Evolutionary conservation across 2,797 vertebrate species (phyloP).

Genomic region (Sparus aurata): DNA sequence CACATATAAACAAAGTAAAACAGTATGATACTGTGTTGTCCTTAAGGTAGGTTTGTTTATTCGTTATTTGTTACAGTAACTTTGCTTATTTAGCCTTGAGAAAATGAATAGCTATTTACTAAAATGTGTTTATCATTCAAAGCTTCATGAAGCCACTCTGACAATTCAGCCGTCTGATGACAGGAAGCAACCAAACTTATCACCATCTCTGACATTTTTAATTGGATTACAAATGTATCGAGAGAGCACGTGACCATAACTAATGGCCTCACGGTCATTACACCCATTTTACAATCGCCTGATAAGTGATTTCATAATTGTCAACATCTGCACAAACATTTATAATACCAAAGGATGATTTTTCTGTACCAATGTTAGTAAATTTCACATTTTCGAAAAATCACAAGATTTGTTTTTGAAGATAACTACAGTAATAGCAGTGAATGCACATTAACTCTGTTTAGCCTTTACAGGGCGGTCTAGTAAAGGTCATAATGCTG

Average conservation of each 20-base stretch:
- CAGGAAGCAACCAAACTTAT: not conserved
- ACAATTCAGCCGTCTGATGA: too few relatives aligned
- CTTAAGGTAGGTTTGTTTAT: too few relatives aligned
- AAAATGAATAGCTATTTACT: not conserved
- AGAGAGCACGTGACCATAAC: not conserved
- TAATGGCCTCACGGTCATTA: conserved; percentile 65
- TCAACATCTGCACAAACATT: conserved; percentile 26
- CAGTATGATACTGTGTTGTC: too few relatives aligned
- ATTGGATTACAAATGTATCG: not conserved
- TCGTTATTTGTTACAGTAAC: too few relatives aligned
- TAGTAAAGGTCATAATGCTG: conserved; percentile 22
- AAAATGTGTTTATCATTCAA: not conserved
- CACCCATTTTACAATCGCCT: conserved; percentile 58
- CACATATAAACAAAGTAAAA: too few relatives aligned
- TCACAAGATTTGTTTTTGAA: not conserved
- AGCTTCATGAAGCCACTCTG: not conserved
- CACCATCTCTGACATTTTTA: not conserved
- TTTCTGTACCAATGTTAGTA: not conserved
- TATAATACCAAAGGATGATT: not conserved
- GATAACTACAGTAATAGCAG: not conserved
- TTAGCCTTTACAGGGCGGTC: conserved; percentile 15
- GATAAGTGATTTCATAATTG: not conserved
- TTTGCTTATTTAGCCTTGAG: not conserved
- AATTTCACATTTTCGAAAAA: not conserved
- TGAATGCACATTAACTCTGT: not conserved